Evolutionary conservation across 2,113 vertebrate species (phyloP).

Genomic region (Apodemus sylvaticus): DNA sequence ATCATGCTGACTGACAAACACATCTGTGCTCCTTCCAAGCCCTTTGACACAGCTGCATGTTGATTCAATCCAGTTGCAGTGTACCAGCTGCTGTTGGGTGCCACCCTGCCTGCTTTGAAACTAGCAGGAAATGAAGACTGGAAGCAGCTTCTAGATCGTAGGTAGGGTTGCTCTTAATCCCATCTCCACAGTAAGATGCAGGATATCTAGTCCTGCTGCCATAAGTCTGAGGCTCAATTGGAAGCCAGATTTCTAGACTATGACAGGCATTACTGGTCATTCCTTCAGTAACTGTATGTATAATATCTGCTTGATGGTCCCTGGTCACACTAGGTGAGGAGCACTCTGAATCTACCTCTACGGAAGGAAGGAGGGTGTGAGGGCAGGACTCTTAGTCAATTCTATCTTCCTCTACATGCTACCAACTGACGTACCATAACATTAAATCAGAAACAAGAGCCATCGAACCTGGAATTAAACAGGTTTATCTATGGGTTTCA

Average conservation of each 20-base stretch:
- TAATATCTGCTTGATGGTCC: background rate
- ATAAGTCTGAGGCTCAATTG: background rate
- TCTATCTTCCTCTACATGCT: background rate
- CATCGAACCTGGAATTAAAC: background rate
- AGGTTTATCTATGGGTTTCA: background rate
- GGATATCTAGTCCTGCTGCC: background rate
- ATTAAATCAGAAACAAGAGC: background rate
- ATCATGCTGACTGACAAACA: constrained; percentile 30
- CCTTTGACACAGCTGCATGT: constrained; percentile 12
- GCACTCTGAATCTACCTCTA: background rate
- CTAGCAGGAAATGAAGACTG: constrained; percentile 16
- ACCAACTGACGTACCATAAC: background rate
- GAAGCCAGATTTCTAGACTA: background rate
- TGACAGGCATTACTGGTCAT: background rate
- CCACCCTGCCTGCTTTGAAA: background rate
- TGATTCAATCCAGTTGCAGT: background rate
- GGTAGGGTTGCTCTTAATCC: background rate
- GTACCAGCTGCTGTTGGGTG: background rate
- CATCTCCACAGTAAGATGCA: background rate
- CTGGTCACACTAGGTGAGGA: background rate
- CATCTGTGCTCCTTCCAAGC: constrained; percentile 5
- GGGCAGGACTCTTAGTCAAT: background rate
- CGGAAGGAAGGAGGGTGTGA: background rate
- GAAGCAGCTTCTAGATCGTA: background rate
- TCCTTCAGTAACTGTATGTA: background rate